Percentiles rank a stretch among this genome's conserved stretches.
phyloP scores from a whole-genome alignment of 2,113 vertebrate genomes.

The Alosa alosa region DNA sequence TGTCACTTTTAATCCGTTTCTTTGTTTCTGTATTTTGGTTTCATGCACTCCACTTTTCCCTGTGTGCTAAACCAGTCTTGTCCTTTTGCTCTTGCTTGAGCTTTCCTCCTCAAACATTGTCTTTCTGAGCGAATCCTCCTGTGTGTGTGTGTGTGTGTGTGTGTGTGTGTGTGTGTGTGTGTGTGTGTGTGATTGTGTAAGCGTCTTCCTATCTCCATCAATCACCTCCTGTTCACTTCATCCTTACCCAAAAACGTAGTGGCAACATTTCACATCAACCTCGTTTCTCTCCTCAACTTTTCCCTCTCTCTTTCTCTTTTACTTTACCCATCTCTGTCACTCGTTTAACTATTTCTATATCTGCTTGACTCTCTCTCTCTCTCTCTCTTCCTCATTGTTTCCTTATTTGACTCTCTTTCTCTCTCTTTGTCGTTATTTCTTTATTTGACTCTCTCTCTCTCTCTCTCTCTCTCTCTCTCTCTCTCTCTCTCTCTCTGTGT shows the following conservation, averaged over 20 bases:
- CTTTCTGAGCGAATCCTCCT: not conserved
- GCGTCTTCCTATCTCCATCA: not conserved
- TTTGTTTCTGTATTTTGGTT: not conserved
- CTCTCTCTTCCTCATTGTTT: not conserved
- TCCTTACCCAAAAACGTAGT: not conserved
- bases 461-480: too few relatives aligned
- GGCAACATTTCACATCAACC: not conserved
- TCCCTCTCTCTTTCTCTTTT: not conserved
- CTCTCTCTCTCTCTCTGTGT: not conserved
- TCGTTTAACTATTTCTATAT: not conserved
- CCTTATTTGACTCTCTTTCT: not conserved
- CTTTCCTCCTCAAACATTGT: not conserved
- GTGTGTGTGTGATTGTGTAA: not conserved
- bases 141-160: not conserved
- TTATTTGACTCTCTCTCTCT: too few relatives aligned
- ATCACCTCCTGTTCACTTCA: not conserved
- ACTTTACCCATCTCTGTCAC: not conserved
- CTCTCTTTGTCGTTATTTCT: too few relatives aligned
- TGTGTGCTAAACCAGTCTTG: not conserved
- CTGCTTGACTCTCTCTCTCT: slow-evolving; percentile 8
- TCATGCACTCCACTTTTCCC: not conserved
- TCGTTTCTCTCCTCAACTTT: not conserved
- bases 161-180: not conserved
- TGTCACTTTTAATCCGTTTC: not conserved
- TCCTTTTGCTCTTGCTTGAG: too few relatives aligned